Evolutionary conservation across 37 sponge, comb jelly and placozoan species (phyloP), one percentile per base, ranked within the genome.

Genomic region (Tethya wilhelma): DNA sequence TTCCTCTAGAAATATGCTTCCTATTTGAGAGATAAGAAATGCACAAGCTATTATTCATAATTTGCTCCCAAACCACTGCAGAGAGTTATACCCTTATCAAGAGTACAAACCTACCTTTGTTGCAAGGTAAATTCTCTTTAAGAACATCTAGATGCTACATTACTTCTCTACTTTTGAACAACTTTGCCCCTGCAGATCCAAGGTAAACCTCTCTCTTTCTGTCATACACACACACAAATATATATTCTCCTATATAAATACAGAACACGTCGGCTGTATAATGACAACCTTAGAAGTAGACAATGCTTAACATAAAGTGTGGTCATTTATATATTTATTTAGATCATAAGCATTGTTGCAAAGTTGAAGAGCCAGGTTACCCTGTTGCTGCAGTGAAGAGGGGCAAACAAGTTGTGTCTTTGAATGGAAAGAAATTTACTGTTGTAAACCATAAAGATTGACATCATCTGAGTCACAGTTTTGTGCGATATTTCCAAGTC

Each of bases 311-410:
- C 9, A 67, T 22, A 36, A 39, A 67, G 71, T 22, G 41, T 65
- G 19, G 69, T 81, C 28, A 7, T 81, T 31, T 72, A 5, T 30
- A 67, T 72, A 20, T 81, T 1, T 72, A 36, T 33, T 2, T 82
- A 17, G 67, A 73, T 57, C 71, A 90, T 59, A 80, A 90, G 56
- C 82, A 90, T 64, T 23, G n/a, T 17, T 20, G 81, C 29, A 85
- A 85, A 66, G 82, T 90, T 37, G 86, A 86, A 2, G 91, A 85
- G 40, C 91, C 91, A 42, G 72, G 69, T 2, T 73, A 31, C 12
- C 91, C 91, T 4, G 86, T 90, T 14, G 91, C 91, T 4, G 78
- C 86, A 33, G 86, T 69, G 29, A 82, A 90, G 32, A 49, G 86
- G 22, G 86, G 86, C 6, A 74, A 45, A 64, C 36, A 63, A 37